These are phyloP conservation scores for Periparus ater DNA, from an alignment of 2,797 vertebrate species.

Conservation along the genomic window DNA sequence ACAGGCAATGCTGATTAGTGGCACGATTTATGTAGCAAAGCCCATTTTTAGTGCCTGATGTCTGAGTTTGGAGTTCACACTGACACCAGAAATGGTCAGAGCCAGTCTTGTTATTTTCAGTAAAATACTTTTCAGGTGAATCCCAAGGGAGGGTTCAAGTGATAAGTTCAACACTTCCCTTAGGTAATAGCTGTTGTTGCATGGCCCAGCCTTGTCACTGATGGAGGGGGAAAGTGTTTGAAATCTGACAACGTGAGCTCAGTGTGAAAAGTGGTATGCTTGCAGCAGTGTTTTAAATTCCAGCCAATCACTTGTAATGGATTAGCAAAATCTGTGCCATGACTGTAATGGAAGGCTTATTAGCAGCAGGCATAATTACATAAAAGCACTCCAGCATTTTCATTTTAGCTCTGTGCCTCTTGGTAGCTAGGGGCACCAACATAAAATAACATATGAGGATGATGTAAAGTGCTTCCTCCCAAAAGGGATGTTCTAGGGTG, in stretches of 20 bases:
- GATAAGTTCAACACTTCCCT: not conserved
- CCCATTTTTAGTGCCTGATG: not conserved
- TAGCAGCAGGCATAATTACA: conserved; percentile 26
- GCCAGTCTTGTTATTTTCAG: not conserved
- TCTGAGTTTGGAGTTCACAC: not conserved
- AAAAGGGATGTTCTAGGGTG: not conserved
- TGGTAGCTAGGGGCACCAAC: not conserved
- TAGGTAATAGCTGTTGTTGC: not conserved
- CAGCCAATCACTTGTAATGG: not conserved
- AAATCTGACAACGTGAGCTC: not conserved
- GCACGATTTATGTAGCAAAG: not conserved
- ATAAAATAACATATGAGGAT: not conserved
- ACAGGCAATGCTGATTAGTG: not conserved
- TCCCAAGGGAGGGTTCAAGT: not conserved
- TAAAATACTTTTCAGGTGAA: not conserved
- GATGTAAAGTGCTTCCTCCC: not conserved
- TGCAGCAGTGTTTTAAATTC: not conserved
- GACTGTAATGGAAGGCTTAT: not conserved
- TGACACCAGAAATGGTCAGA: not conserved
- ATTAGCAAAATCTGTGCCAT: not conserved
- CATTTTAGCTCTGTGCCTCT: not conserved
- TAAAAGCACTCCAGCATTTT: not conserved
- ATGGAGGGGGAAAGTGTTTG: not conserved
- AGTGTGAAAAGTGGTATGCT: not conserved
- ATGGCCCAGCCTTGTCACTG: not conserved